Evolutionary conservation across 2,888 invertebrate species (phyloP).

Genomic region (Gisinianus flammeolus): DNA sequence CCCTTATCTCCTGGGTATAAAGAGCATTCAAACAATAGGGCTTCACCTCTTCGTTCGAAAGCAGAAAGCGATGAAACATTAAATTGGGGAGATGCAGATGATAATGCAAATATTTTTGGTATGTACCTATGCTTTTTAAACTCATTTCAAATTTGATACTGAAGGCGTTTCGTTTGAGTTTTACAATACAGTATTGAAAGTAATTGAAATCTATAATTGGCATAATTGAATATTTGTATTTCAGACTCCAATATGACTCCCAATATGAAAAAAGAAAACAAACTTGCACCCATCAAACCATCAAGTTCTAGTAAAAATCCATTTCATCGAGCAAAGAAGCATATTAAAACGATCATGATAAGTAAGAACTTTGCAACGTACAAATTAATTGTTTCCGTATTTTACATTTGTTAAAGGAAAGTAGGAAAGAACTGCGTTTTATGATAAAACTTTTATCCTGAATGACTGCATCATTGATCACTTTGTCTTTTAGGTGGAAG

Average conservation of each 20-base stretch:
- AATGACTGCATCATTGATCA: too few species aligned
- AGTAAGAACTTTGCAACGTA: too few species aligned
- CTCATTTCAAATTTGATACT: background rate
- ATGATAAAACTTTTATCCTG: too few species aligned
- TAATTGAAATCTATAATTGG: background rate
- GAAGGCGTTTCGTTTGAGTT: background rate
- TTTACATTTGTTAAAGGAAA: too few species aligned
- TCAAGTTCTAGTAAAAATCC: conserved; percentile 60
- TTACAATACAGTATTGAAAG: too few species aligned
- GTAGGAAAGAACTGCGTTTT: too few species aligned
- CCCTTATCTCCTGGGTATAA: background rate
- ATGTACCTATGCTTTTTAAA: background rate
- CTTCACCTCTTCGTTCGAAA: background rate
- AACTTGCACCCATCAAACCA: conserved; percentile 13
- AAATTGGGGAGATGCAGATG: conserved; percentile 21
- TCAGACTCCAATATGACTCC: conserved; percentile 2
- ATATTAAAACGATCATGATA: conserved; percentile 62
- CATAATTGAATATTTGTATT: background rate
- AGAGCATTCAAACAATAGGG: background rate
- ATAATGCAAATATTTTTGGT: conserved; percentile 24
- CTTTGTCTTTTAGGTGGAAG: conserved; percentile 39
- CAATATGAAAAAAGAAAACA: conserved; percentile 16
- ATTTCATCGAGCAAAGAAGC: conserved; percentile 63
- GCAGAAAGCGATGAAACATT: background rate
- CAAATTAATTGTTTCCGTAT: too few species aligned